phyloP scores from a whole-genome alignment of 30 jellyfish, hydroid and myxozoan genomes.

The Haliclystus octoradiatus region DNA sequence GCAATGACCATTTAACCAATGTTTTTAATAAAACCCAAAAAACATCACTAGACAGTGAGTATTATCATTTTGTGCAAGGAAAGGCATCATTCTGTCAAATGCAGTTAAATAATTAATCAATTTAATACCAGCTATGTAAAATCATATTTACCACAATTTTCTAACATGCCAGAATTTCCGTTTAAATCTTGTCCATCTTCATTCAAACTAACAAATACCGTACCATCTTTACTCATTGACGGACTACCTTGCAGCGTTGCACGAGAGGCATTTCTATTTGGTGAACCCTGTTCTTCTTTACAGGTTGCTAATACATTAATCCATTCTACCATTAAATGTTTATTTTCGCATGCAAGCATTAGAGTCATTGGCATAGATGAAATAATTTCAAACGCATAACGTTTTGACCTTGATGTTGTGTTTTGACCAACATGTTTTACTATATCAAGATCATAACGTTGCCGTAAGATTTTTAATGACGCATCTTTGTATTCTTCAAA shows the following conservation, averaged over 20 bases:
- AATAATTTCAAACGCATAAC: conserved; percentile 71
- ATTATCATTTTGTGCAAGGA: too few relatives aligned
- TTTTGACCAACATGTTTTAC: conserved; percentile 72
- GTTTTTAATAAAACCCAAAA: too few relatives aligned
- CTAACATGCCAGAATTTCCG: too few relatives aligned
- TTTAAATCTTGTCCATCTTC: too few relatives aligned
- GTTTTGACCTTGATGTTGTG: conserved; percentile 62
- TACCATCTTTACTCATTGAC: too few relatives aligned
- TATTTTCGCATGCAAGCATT: conserved; percentile 77
- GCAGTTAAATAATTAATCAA: too few relatives aligned
- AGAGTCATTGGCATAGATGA: conserved; percentile 42
- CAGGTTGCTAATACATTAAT: conserved; percentile 28
- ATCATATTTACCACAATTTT: too few relatives aligned
- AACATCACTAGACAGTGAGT: too few relatives aligned
- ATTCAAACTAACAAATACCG: too few relatives aligned
- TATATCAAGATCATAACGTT: conserved; percentile 37
- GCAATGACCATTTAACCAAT: too few relatives aligned
- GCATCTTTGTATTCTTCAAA: conserved; percentile 78
- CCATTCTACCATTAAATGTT: conserved; percentile 62
- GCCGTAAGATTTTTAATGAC: conserved; percentile 42
- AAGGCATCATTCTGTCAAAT: too few relatives aligned
- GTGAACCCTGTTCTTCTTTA: conserved; percentile 17
- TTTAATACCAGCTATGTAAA: too few relatives aligned
- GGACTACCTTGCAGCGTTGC: not conserved
- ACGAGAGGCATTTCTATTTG: not conserved